Evolutionary conservation across 2,113 vertebrate genomes (phyloP).

Genomic region (Sorex fumeus): DNA sequence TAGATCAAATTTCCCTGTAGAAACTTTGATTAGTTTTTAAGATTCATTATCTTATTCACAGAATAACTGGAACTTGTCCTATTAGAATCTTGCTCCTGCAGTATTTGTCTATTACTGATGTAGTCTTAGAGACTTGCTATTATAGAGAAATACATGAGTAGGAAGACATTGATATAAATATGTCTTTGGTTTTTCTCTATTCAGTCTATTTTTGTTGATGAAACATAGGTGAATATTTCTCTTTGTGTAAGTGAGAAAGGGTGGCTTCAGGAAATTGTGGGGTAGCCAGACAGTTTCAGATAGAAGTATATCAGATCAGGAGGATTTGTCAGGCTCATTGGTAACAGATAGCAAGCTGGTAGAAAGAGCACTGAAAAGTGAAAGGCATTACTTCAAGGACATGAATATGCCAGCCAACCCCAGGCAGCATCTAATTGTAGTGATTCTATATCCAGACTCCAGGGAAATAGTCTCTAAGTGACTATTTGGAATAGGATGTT

Average conservation of each 20-base stretch:
- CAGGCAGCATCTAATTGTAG: background rate
- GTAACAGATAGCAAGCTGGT: background rate
- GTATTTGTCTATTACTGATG: background rate
- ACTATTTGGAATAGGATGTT: background rate
- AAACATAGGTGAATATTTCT: background rate
- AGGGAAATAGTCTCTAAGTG: background rate
- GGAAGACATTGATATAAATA: background rate
- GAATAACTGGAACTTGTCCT: background rate
- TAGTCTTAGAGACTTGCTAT: background rate
- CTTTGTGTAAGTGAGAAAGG: constrained; percentile 1
- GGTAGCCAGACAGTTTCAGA: constrained; percentile 3
- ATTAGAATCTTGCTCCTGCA: background rate
- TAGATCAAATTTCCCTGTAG: background rate
- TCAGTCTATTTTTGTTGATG: background rate
- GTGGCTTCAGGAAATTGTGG: constrained; percentile 24
- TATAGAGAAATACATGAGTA: background rate
- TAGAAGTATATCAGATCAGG: background rate
- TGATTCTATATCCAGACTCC: background rate
- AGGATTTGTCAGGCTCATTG: background rate
- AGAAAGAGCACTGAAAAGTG: background rate
- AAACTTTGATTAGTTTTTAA: constrained; percentile 17
- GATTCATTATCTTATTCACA: background rate
- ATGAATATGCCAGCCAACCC: background rate
- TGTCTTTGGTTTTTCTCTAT: background rate
- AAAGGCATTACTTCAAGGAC: background rate